Evolutionary conservation across 2,797 vertebrate genomes (phyloP), one percentile per base, ranked within the genome.

Genomic region (Gymnopithys bicolor): DNA sequence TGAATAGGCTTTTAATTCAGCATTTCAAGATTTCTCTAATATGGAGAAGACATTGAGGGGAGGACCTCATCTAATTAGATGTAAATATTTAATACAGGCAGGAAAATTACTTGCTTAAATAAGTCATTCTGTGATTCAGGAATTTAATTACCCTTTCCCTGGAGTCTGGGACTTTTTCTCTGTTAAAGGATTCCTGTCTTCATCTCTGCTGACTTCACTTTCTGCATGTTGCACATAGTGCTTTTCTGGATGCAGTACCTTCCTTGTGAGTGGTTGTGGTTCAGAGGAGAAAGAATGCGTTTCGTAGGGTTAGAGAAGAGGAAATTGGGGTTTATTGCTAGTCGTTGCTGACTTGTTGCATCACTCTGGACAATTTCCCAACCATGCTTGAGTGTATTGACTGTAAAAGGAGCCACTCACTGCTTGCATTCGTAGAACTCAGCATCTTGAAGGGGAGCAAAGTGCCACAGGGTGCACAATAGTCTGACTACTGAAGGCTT

Each of bases 71-170:
- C 62, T 89, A 85, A 85, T 80, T 63, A 70, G 60, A 58, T 68
- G n/a, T 84, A 67, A 79, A 62, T 82, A 90, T 92, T 93, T 93
- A 89, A 76, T 92, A 71, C 5, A 68, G 71, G 35, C 71, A 92
- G 78, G 76, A 84, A 63, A 87, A 86, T 81, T 77, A 43, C 23
- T 52, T 82, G 9, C 68, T 90, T 90, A 41, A 94, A n/a, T 63
- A 80, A 33, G 32, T 69, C 59, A 46, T 90, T 49, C 23, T 92
- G 52, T 94, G 76, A 83, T 66, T 58, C 53, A 85, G 56, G 77
- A 68, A 87, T 79, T 79, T 77, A 63, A 68, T 82, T 70, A 78
- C 28, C 14, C 10, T 49, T 85, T 91, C 60, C 21, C 10, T 85
- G 21, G 68, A 56, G 51, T 63, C 43, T 24, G 32, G 12, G 8